phyloP scores from a whole-genome alignment of 2,113 vertebrate species.

The Irena cyanogastra region DNA sequence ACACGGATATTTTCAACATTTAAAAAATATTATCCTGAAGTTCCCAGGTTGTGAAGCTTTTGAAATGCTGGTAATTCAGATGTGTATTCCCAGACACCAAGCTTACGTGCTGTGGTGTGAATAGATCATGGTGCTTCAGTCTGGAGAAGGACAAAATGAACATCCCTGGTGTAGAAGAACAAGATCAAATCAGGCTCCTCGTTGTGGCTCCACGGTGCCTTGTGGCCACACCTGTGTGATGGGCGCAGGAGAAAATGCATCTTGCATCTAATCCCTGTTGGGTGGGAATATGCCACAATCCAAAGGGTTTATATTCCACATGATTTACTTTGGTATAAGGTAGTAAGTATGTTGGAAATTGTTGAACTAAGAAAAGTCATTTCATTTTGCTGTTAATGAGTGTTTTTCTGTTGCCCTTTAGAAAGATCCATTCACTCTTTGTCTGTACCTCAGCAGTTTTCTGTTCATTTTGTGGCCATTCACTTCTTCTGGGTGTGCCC shows the following conservation, averaged over 20 bases:
- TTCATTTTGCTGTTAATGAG: background rate
- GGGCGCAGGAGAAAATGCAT: background rate
- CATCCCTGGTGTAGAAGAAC: background rate
- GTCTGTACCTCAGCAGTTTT: background rate
- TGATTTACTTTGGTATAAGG: background rate
- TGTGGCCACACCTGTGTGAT: background rate
- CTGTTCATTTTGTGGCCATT: background rate
- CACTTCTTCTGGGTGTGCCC: background rate
- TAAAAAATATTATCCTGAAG: background rate
- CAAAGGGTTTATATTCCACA: background rate
- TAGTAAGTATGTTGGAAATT: background rate
- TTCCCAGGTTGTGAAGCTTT: background rate
- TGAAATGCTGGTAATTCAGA: background rate
- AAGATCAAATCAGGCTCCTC: background rate
- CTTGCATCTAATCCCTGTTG: background rate
- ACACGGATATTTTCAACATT: background rate
- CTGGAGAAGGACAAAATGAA: background rate
- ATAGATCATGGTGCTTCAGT: background rate
- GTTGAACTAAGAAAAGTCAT: background rate
- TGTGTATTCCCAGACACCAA: background rate
- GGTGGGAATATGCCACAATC: background rate
- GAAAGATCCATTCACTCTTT: background rate
- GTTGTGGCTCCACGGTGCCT: fast-evolving
- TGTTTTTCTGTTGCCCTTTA: background rate
- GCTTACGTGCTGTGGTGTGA: fast-evolving